Base-by-base conservation (phyloP, 2,113 vertebrate species). In the Petaurus breviceps region DNA sequence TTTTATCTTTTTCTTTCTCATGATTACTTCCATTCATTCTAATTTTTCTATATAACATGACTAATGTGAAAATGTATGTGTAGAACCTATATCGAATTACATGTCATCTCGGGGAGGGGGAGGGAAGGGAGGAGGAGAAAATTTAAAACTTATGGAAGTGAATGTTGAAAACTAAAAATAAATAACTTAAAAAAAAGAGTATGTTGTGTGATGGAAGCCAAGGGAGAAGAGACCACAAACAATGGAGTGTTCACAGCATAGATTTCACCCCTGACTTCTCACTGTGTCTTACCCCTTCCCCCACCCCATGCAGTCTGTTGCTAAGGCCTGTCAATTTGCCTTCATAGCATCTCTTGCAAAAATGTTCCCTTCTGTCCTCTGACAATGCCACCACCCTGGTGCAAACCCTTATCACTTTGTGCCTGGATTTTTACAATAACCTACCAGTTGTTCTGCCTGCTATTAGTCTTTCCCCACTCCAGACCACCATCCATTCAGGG, bases 361-460 rank as follows among this genome's bases (percentile, higher is more conserved):
- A 23, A 7, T 2, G 23, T 19, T 7, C 14, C 37, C 11, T 77
- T 77, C 61, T 77, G 61, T 77, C 37, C 19, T 84, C n/a, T 23
- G n/a, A 84, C 37, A 84, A 43, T 43, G n/a, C 68, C 19, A 84
- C 5, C 6, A 43, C n/a, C 68, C 68, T 84, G 14, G 68, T 84
- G 19, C n/a, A 84, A 84, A n/a, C n/a, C n/a, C 19, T 84, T 43
- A 43, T 84, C n/a, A 43, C 68, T 43, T 43, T 8, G 19, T 43
- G 19, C 16, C 16, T 8, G 68, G 0, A 43, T 23, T 84, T 43
- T 43, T 84, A 19, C 68, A n/a, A 37, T n/a, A n/a, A 14, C 14
- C 61, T 90, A 0, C 0, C 2, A 0, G 2, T 0, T 0, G 8
- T 43, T 28, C 37, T 90, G 51, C 68, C 51, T 50, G 47, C 54